phyloP scores from a whole-genome alignment of 2,113 vertebrate genomes.

The Ahaetulla prasina region DNA sequence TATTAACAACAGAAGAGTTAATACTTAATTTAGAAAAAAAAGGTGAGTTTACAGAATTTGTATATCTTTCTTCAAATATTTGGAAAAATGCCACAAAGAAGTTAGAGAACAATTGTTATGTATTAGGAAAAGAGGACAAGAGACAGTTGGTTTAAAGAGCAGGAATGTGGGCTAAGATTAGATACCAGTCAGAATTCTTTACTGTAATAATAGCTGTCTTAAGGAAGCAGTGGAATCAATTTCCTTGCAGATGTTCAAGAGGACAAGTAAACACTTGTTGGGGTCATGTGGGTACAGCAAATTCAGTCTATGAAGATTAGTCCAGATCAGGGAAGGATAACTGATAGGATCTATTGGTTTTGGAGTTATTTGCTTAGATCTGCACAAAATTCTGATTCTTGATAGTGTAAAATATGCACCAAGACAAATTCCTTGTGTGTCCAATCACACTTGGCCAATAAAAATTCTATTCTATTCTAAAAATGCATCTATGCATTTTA shows the following conservation, averaged over 20 bases:
- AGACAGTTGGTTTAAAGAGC: background rate
- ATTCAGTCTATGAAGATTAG: background rate
- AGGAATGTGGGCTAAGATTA: slow-evolving; percentile 13
- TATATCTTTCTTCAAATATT: slow-evolving; percentile 15
- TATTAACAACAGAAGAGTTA: background rate
- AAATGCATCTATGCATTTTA: background rate
- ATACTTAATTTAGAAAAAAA: background rate
- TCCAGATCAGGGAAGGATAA: background rate
- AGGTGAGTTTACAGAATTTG: background rate
- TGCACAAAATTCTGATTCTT: background rate
- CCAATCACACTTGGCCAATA: too few species aligned
- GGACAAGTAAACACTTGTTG: background rate
- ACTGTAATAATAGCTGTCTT: background rate
- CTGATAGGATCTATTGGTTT: background rate
- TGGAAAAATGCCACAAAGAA: background rate
- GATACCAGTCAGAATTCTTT: background rate
- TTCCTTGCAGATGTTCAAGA: background rate
- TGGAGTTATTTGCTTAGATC: background rate
- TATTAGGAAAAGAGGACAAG: background rate
- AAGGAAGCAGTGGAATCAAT: slow-evolving; percentile 4
- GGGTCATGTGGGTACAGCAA: background rate
- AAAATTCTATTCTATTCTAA: too few species aligned
- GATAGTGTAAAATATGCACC: too few species aligned
- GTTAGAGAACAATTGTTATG: slow-evolving; percentile 6
- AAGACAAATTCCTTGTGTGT: too few species aligned